phyloP scores from a whole-genome alignment of 2,113 vertebrate species.

The Nyctibius bracteatus region DNA sequence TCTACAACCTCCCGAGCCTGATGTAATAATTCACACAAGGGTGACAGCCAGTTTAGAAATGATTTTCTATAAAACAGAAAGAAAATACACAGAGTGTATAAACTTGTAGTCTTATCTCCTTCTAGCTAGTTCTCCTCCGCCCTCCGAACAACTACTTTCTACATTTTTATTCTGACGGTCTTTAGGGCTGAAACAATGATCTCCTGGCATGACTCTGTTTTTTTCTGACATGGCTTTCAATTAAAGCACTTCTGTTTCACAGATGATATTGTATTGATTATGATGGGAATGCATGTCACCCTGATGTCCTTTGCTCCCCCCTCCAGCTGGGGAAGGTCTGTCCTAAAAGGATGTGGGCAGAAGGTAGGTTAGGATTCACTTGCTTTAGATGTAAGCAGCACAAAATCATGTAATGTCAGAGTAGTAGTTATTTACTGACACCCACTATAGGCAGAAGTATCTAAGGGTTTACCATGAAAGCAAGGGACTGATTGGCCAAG shows the following conservation, averaged over 20 bases:
- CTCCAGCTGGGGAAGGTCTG: neutral
- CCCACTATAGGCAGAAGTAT: neutral
- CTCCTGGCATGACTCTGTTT: neutral
- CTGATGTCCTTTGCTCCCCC: neutral
- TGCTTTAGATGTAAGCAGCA: neutral
- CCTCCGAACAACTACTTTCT: neutral
- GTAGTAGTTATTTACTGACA: neutral
- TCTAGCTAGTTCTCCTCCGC: neutral
- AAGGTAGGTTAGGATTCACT: neutral
- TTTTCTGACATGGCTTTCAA: slow-evolving; percentile 6
- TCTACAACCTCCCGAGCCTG: slow-evolving; percentile 16
- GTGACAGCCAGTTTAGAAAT: slow-evolving; percentile 49
- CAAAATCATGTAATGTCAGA: neutral
- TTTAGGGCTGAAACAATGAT: neutral
- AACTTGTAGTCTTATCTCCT: slow-evolving; percentile 33
- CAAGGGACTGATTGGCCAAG: neutral
- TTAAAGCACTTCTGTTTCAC: slow-evolving; percentile 7
- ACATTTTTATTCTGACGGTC: neutral
- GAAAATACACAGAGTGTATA: slow-evolving; percentile 44
- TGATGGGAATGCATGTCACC: neutral
- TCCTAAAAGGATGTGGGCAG: neutral
- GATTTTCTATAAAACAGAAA: neutral
- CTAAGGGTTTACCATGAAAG: neutral
- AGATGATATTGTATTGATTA: neutral
- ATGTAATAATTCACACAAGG: slow-evolving; percentile 25